phyloP scores from a whole-genome alignment of 2,113 vertebrate species.

The Lanius ludovicianus region DNA sequence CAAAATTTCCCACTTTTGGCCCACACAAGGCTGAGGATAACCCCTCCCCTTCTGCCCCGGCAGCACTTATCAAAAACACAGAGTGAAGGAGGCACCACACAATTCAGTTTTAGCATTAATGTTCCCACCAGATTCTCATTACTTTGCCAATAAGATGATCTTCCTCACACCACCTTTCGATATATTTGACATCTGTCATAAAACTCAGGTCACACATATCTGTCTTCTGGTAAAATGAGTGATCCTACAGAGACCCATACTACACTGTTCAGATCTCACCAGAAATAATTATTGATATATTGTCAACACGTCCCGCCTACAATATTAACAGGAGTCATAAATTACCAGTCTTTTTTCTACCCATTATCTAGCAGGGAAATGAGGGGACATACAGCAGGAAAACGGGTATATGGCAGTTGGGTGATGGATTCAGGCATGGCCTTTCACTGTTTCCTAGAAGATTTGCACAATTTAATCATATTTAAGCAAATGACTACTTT shows the following conservation, averaged over 20 bases:
- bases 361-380: constrained; percentile 7
- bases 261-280: constrained; percentile 30
- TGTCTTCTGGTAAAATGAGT: constrained; percentile 77
- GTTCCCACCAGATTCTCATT: constrained; percentile 73
- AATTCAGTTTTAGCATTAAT: constrained; percentile 64
- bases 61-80: constrained; percentile 19
- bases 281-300: constrained; percentile 79
- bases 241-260: constrained; percentile 59
- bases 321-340: constrained; percentile 71
- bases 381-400: not conserved
- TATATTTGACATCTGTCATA: constrained; percentile 79
- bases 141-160: constrained; percentile 77
- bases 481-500: not conserved
- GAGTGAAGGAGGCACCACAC: not conserved
- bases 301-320: constrained; percentile 70
- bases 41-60: not conserved
- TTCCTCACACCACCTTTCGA: constrained; percentile 72
- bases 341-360: constrained; percentile 50
- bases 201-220: constrained; percentile 71
- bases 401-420: not conserved
- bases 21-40: not conserved
- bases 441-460: not conserved
- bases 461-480: not conserved
- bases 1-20: not conserved
- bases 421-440: not conserved